phyloP scores from a whole-genome alignment of 2,888 invertebrate genomes.

The Drosophila putrida region DNA sequence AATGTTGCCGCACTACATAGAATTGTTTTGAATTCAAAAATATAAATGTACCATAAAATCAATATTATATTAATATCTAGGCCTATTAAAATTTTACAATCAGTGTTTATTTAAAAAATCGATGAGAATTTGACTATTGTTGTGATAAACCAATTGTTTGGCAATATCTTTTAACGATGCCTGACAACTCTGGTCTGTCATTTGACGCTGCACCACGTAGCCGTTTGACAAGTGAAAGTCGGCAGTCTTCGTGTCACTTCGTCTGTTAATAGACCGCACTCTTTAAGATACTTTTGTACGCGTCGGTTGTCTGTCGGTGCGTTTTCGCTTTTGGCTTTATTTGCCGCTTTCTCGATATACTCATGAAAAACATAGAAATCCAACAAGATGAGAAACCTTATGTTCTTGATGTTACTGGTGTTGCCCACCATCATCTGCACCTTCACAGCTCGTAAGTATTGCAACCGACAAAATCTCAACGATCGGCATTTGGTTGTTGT shows the following conservation, averaged over 20 bases:
- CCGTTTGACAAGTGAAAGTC: conserved; percentile 73
- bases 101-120: not conserved
- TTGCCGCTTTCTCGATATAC: conserved; percentile 28
- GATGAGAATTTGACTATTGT: not conserved
- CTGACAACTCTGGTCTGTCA: conserved; percentile 59
- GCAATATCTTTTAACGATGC: not conserved
- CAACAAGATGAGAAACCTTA: conserved; percentile 88
- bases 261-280: conserved; percentile 53
- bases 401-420: conserved; percentile 88
- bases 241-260: conserved; percentile 58
- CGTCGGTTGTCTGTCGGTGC: conserved; percentile 43
- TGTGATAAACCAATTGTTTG: not conserved
- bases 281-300: conserved; percentile 52
- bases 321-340: conserved; percentile 31
- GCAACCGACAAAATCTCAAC: not conserved
- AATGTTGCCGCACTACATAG: conserved; percentile 20
- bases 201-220: conserved; percentile 73
- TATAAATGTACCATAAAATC: not conserved
- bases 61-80: not conserved
- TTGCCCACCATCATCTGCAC: conserved; percentile 90
- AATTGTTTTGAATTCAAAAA: not conserved
- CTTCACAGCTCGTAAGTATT: conserved; percentile 90
- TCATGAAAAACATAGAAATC: conserved; percentile 33
- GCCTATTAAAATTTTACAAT: not conserved
- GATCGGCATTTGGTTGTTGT: not conserved